phyloP scores from a whole-genome alignment of 2,113 vertebrate species.

The Oncorhynchus tshawytscha region DNA sequence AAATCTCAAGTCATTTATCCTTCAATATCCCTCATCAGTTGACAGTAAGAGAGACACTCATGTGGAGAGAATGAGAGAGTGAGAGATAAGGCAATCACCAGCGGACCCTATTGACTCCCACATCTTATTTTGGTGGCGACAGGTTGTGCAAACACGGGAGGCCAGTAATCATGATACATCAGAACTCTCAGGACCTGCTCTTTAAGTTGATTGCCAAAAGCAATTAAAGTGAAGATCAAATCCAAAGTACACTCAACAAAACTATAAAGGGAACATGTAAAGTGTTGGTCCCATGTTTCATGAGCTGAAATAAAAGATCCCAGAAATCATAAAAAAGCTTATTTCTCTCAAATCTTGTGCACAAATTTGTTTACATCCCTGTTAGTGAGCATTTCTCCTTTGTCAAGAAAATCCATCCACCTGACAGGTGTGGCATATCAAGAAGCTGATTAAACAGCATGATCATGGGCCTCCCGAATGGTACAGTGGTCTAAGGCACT shows the following conservation, averaged over 20 bases:
- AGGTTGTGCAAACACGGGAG: neutral
- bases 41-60: neutral
- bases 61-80: neutral
- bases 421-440: no score
- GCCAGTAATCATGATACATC: neutral
- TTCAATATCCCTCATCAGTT: neutral
- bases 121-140: neutral
- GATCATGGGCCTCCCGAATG: no score
- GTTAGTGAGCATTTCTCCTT: no score
- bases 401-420: neutral
- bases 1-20: neutral
- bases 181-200: neutral
- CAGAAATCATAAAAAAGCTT: no score
- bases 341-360: no score
- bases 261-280: no score
- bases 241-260: neutral
- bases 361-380: no score
- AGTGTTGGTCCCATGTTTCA: no score
- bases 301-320: no score
- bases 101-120: neutral
- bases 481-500: no score
- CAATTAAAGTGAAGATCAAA: neutral
- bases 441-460: no score
- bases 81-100: neutral
- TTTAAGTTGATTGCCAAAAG: neutral